Conservation (phyloP, 2,113 vertebrate genomes). For the Piaya cayana region DNA sequence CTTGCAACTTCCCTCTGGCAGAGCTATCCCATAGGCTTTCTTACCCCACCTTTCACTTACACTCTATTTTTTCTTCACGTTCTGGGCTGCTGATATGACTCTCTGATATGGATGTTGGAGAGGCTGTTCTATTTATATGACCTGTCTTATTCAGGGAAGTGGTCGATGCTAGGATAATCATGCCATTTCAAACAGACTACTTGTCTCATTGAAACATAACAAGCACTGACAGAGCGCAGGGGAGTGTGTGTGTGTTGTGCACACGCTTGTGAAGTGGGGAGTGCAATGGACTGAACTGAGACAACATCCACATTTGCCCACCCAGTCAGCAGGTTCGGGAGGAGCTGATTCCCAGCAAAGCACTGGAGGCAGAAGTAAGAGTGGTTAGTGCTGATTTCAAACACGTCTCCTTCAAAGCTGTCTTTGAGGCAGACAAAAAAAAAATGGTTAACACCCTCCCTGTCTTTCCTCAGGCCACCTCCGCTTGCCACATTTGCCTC, state of each 20-base stretch:
- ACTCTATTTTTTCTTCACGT: neutral
- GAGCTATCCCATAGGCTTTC: neutral
- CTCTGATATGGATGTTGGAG: neutral
- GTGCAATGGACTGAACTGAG: fast-evolving
- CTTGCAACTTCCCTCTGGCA: neutral
- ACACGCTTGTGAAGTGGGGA: neutral
- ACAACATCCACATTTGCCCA: neutral
- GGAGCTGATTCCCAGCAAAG: neutral
- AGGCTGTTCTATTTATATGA: neutral
- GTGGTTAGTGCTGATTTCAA: neutral
- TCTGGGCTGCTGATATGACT: neutral
- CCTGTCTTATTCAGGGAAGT: neutral
- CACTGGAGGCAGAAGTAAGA: neutral
- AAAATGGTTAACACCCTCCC: neutral
- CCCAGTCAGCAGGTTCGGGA: neutral
- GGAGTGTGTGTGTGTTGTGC: neutral
- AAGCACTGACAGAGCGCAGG: neutral
- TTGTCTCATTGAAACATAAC: neutral
- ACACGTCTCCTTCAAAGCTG: neutral
- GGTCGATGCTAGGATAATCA: neutral
- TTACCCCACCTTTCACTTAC: neutral
- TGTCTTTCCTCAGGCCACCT: neutral
- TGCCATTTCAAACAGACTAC: neutral
- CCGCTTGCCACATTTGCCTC: neutral
- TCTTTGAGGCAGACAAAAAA: neutral